These are phyloP conservation scores for Hafferia zeledoni DNA, from an alignment of 2,797 vertebrate species.

Conservation along the genomic window DNA sequence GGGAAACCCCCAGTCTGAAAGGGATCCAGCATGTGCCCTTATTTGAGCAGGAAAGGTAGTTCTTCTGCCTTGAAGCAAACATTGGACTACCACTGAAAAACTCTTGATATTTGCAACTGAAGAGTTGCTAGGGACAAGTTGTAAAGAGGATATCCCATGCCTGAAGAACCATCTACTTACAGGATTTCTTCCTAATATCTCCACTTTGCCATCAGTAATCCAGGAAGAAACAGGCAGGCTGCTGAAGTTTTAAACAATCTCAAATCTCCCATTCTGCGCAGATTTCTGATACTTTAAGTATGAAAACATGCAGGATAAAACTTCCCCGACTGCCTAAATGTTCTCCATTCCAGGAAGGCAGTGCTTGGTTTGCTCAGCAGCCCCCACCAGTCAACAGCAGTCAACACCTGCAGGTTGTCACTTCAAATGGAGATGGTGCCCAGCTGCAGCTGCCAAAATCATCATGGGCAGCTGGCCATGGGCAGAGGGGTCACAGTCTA, in stretches of 20 bases:
- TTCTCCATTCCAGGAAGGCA: not conserved
- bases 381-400: not conserved
- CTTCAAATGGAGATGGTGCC: not conserved
- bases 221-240: not conserved
- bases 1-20: not conserved
- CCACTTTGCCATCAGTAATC: not conserved
- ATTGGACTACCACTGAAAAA: not conserved
- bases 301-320: not conserved
- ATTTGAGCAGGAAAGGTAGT: not conserved
- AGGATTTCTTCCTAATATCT: not conserved
- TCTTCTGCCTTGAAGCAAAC: not conserved
- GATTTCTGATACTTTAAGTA: not conserved
- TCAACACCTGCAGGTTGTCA: not conserved
- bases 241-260: not conserved
- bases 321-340: not conserved
- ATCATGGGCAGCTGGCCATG: not conserved
- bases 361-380: fast-evolving
- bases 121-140: not conserved
- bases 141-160: not conserved
- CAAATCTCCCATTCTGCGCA: not conserved
- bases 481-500: not conserved
- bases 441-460: not conserved
- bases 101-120: not conserved
- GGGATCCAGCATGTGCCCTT: not conserved
- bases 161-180: not conserved